Evolutionary conservation across 92 coral and sea anemone genomes (phyloP).

Genomic region (Palythoa caribaeorum): DNA sequence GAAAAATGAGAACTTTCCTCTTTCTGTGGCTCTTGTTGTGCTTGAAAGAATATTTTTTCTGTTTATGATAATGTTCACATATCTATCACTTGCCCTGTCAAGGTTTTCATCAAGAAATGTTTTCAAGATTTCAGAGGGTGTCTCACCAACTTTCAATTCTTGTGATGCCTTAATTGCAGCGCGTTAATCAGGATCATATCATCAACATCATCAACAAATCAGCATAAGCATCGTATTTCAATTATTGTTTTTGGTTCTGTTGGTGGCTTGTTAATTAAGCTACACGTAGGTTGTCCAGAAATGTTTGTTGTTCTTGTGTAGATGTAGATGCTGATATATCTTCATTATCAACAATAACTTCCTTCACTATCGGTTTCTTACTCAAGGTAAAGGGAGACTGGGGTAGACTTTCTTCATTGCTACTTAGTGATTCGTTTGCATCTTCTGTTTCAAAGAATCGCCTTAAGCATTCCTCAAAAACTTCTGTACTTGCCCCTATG

Average conservation of each 20-base stretch:
- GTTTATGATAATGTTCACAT: conserved; percentile 53
- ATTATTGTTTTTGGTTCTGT: conserved; percentile 17
- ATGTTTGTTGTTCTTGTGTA: conserved; percentile 14
- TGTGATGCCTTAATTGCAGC: conserved; percentile 43
- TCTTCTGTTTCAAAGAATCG: conserved; percentile 35
- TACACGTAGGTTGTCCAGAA: conserved; percentile 1
- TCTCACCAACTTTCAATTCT: conserved; percentile 18
- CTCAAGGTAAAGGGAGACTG: conserved; percentile 8
- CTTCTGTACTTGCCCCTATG: conserved; percentile 41
- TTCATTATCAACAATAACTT: background rate
- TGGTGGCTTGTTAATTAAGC: conserved; percentile 9
- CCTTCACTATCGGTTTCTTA: conserved; percentile 2
- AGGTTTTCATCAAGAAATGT: conserved; percentile 47
- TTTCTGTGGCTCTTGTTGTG: conserved; percentile 57
- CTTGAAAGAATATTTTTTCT: conserved; percentile 55
- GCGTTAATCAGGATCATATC: background rate
- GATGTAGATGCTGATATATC: background rate
- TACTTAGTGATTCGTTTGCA: conserved; percentile 25
- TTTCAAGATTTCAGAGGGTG: conserved; percentile 17
- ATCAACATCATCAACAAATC: background rate
- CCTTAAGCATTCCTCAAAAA: conserved; percentile 36
- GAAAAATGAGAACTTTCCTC: conserved; percentile 62
- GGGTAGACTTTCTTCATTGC: conserved; percentile 18
- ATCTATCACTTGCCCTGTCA: conserved; percentile 24
- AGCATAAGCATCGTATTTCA: conserved; percentile 15